Evolutionary conservation across 2,797 vertebrate genomes (phyloP).

Genomic region (Cynodonichthys magdalenae): DNA sequence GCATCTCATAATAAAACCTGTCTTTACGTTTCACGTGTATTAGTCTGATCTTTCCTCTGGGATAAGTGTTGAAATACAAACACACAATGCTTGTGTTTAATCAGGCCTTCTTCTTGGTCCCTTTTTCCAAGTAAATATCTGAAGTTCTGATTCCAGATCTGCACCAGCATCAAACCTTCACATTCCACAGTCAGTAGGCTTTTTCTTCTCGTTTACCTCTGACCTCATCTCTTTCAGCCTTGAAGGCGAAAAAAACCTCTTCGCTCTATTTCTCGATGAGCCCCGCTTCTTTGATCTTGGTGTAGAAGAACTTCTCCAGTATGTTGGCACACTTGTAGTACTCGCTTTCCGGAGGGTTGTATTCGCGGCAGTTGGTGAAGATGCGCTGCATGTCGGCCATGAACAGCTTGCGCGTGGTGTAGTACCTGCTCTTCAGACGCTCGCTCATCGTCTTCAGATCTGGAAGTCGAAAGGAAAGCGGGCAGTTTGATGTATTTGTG

Average conservation of each 20-base stretch:
- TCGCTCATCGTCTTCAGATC: slow-evolving; percentile 99
- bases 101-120: slow-evolving; percentile 18
- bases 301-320: slow-evolving; percentile 99
- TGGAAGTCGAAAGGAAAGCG: slow-evolving; percentile 54
- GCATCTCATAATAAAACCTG: slow-evolving; percentile 1
- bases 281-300: slow-evolving; percentile 98
- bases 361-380: slow-evolving; percentile 98
- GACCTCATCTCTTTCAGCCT: slow-evolving; percentile 5
- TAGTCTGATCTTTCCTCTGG: slow-evolving; percentile 24
- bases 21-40: slow-evolving; percentile 9
- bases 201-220: slow-evolving; percentile 19
- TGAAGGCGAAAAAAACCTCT: background rate
- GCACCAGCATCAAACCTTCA: slow-evolving; percentile 26
- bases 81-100: slow-evolving; percentile 27
- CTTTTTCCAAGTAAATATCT: slow-evolving; percentile 39
- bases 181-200: slow-evolving; percentile 54
- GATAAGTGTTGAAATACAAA: slow-evolving; percentile 46
- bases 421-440: slow-evolving; percentile 97
- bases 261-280: slow-evolving; percentile 90
- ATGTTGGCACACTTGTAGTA: slow-evolving; percentile 99
- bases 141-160: slow-evolving; percentile 36
- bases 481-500: too few relatives aligned
- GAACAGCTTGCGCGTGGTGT: slow-evolving; percentile 96
- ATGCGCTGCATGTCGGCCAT: slow-evolving; percentile 99
- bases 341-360: slow-evolving; percentile 98